These are phyloP conservation scores for Trissoscelio sp. DNA, from an alignment of 2,888 invertebrate genomes.

Conservation along the genomic window DNA sequence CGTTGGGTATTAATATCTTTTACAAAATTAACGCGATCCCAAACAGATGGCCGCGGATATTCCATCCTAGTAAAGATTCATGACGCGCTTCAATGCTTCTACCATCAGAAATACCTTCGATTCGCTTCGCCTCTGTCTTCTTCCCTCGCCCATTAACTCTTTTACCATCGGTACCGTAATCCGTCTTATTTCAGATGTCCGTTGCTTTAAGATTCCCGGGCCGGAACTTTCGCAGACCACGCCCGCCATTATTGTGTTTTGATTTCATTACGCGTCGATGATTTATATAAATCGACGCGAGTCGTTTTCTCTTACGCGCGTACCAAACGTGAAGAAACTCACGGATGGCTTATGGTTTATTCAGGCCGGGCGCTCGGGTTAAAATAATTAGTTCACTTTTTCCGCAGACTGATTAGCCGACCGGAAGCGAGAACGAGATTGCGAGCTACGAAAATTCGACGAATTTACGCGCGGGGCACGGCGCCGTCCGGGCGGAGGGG, in stretches of 20 bases:
- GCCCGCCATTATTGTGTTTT: conserved; percentile 32
- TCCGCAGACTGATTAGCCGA: conserved; percentile 56
- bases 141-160: conserved; percentile 49
- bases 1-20: too few relatives aligned
- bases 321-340: conserved; percentile 29
- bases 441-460: conserved; percentile 49
- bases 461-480: conserved; percentile 1
- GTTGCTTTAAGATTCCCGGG: not conserved
- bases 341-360: conserved; percentile 53
- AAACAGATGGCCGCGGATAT: conserved; percentile 68
- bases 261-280: conserved; percentile 37
- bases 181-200: conserved; percentile 38
- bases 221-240: conserved; percentile 1
- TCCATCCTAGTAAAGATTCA: conserved; percentile 80
- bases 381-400: conserved; percentile 63
- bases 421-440: conserved; percentile 47
- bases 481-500: too few relatives aligned
- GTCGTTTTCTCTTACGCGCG: not conserved
- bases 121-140: conserved; percentile 1
- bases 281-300: conserved; percentile 35
- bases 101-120: conserved; percentile 67
- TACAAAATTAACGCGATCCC: conserved; percentile 34
- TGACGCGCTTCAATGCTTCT: conserved; percentile 77
- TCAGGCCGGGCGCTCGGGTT: conserved; percentile 39
- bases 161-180: conserved; percentile 28